Conservation (phyloP, 2,113 vertebrate species). For the Phoenicopterus ruber region DNA sequence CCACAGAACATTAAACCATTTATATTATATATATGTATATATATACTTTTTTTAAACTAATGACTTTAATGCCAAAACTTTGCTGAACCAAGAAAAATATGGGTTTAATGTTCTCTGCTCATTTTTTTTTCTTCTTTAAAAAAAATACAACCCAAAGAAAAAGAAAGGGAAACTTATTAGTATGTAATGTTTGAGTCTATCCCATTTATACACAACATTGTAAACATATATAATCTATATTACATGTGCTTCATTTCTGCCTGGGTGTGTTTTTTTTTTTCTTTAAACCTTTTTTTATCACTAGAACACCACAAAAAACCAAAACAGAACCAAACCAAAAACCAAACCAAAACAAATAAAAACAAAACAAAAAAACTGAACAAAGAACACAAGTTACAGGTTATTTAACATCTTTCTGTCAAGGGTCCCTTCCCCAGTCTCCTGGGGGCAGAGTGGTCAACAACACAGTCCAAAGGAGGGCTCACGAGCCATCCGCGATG, state of each 20-base stretch:
- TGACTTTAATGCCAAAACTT: constrained; percentile 75
- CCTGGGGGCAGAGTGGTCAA: constrained; percentile 29
- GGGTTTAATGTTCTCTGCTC: constrained; percentile 75
- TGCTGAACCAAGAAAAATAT: constrained; percentile 76
- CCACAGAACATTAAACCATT: constrained; percentile 88
- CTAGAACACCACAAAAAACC: constrained; percentile 67
- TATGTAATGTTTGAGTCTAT: constrained; percentile 83
- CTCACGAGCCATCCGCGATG: not conserved
- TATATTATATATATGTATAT: constrained; percentile 77
- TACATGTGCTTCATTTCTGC: constrained; percentile 98
- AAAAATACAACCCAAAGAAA: constrained; percentile 63
- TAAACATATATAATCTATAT: constrained; percentile 99
- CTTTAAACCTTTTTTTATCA: constrained; percentile 83
- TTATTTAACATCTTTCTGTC: constrained; percentile 58
- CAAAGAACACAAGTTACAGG: constrained; percentile 64
- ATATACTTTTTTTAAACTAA: constrained; percentile 75
- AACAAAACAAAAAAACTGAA: constrained; percentile 37
- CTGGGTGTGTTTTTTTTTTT: constrained; percentile 70
- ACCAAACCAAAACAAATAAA: constrained; percentile 30
- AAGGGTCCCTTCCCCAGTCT: constrained; percentile 61
- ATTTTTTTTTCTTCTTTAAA: constrained; percentile 67
- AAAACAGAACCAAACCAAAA: constrained; percentile 44
- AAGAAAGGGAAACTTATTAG: constrained; percentile 83
- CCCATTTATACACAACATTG: constrained; percentile 99
- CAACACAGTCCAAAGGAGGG: constrained; percentile 44